phyloP scores from a whole-genome alignment of 2,888 invertebrate species.

The Philereme vetulata region DNA sequence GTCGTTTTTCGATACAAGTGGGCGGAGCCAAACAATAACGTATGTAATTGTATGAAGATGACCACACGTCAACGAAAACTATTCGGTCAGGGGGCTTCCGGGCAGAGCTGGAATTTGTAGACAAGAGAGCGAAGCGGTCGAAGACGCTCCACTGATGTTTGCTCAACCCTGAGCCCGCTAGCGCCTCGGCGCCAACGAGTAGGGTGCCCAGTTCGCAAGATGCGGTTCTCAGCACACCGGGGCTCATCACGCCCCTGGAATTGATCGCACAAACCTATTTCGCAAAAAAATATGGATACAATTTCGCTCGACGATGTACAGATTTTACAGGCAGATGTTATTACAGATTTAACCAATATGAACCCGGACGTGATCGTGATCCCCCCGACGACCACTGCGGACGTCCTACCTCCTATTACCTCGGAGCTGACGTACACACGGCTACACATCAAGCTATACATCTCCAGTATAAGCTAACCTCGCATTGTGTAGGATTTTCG shows the following conservation, averaged over 20 bases:
- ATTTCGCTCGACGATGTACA: constrained; percentile 18
- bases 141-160: constrained; percentile 65
- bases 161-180: constrained; percentile 32
- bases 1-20: too few relatives aligned
- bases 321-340: constrained; percentile 10
- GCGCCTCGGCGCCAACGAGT: constrained; percentile 22
- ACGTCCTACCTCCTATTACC: constrained; percentile 11
- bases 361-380: constrained; percentile 20
- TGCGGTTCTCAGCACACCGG: constrained; percentile 19
- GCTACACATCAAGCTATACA: too few relatives aligned
- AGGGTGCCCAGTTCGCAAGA: constrained; percentile 27
- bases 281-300: constrained; percentile 14
- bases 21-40: too few relatives aligned
- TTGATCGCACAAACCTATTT: constrained; percentile 2
- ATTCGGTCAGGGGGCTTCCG: too few relatives aligned
- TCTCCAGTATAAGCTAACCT: too few relatives aligned
- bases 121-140: constrained; percentile 70
- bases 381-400: constrained; percentile 16
- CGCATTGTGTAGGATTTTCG: too few relatives aligned
- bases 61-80: too few relatives aligned
- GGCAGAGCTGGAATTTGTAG: too few relatives aligned
- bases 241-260: constrained; percentile 23
- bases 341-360: background rate
- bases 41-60: too few relatives aligned
- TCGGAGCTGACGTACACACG: constrained; percentile 8